Conservation (phyloP, 2,888 invertebrate species). For the Ditylenchus weischeri region DNA sequence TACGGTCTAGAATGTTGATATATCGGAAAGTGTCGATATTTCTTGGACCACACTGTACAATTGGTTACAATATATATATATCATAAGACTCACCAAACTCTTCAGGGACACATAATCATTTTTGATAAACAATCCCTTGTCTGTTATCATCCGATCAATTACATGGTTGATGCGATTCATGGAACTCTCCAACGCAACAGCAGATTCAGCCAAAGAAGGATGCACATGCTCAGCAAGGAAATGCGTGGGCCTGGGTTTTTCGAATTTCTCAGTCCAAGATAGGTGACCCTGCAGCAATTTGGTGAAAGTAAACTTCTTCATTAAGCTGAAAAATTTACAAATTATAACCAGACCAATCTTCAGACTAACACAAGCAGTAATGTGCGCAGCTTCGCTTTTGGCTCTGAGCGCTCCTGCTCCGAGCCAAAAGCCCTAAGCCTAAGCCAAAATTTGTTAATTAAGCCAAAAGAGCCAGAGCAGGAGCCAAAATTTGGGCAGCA, state of each 20-base stretch:
- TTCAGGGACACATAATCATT: conserved; percentile 50
- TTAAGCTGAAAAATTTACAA: conserved; percentile 16
- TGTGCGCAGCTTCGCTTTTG: no score
- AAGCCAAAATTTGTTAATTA: conserved; percentile 17
- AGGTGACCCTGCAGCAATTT: conserved; percentile 13
- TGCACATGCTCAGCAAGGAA: conserved; percentile 58
- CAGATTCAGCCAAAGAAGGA: conserved; percentile 52
- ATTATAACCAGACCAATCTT: conserved; percentile 26
- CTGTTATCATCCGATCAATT: conserved; percentile 44
- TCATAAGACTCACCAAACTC: conserved; percentile 25
- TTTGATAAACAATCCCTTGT: conserved; percentile 48
- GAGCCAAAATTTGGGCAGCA: no score
- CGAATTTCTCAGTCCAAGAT: conserved; percentile 27
- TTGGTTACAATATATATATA: neutral
- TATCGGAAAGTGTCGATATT: no score
- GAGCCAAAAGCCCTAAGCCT: no score
- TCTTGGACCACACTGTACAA: no score
- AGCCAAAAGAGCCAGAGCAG: no score
- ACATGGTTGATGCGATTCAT: conserved; percentile 43
- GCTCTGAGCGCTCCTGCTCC: no score
- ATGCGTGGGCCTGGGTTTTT: conserved; percentile 50
- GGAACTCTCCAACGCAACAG: conserved; percentile 41
- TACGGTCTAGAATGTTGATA: no score
- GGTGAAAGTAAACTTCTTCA: conserved; percentile 11
- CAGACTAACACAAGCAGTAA: no score